Conservation (phyloP, 2,113 vertebrate genomes). For the Psettodes erumei region DNA sequence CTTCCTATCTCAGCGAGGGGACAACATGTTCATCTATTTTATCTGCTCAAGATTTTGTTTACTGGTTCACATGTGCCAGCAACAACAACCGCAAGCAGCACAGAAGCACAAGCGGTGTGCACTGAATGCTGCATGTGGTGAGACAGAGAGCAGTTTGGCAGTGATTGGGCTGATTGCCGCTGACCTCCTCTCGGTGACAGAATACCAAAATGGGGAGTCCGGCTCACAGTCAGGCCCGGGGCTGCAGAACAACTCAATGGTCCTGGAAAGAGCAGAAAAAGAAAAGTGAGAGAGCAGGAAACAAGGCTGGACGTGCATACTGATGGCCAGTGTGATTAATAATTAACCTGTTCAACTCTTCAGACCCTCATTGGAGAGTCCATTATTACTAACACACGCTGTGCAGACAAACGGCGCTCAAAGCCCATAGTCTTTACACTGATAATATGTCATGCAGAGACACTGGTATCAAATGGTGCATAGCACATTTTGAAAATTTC, state of each 20-base stretch:
- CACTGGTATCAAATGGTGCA: neutral
- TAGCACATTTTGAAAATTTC: neutral
- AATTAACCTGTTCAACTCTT: constrained; percentile 45
- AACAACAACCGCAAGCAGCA: neutral
- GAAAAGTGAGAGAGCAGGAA: constrained; percentile 45
- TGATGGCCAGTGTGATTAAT: constrained; percentile 52
- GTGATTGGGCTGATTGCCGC: constrained; percentile 26
- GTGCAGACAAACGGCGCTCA: neutral
- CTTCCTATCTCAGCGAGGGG: constrained; percentile 43
- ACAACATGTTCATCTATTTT: constrained; percentile 55
- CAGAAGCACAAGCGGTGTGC: neutral
- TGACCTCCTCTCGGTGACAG: constrained; percentile 23
- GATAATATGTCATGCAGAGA: neutral
- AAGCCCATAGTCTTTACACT: neutral
- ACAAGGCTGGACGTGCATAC: constrained; percentile 53
- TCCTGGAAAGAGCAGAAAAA: constrained; percentile 1
- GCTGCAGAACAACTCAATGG: constrained; percentile 6
- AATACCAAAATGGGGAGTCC: neutral
- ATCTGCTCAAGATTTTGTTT: constrained; percentile 50
- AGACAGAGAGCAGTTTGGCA: constrained; percentile 14
- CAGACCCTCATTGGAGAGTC: neutral
- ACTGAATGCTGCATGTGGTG: constrained; percentile 9
- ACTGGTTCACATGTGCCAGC: constrained; percentile 33
- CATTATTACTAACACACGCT: neutral
- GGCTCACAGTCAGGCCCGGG: constrained; percentile 2